These are phyloP conservation scores for Cryptocephalus primarius DNA, from an alignment of 2,888 invertebrate genomes.

Conservation along the genomic window DNA sequence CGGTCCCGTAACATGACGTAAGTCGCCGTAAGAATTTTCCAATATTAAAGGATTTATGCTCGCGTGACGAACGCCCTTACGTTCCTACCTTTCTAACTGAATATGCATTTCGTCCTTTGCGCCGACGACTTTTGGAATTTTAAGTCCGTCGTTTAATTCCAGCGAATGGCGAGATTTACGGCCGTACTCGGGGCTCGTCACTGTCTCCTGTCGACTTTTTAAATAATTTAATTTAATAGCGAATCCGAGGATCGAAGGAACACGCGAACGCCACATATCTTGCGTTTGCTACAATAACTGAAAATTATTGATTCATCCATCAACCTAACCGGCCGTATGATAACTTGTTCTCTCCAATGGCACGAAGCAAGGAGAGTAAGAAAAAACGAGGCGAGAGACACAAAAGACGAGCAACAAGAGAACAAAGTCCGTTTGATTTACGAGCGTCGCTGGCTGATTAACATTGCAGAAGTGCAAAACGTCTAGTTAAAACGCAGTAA, in stretches of 20 bases:
- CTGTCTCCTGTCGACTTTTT: slow-evolving; percentile 12
- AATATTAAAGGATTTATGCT: slow-evolving; percentile 24
- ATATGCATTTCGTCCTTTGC: slow-evolving; percentile 21
- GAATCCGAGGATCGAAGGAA: no score
- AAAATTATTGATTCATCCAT: no score
- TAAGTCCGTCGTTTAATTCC: slow-evolving; percentile 23
- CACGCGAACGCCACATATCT: no score
- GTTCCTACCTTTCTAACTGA: slow-evolving; percentile 12
- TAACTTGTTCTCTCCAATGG: no score
- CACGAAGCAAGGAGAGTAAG: no score
- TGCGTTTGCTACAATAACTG: no score
- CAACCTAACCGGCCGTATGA: no score
- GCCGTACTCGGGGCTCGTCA: slow-evolving; percentile 25
- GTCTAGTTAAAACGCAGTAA: slow-evolving; percentile 7
- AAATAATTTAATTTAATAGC: slow-evolving; percentile 16
- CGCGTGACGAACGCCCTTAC: slow-evolving; percentile 16
- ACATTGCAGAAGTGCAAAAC: slow-evolving; percentile 18
- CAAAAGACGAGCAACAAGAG: background rate
- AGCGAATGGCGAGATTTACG: slow-evolving; percentile 28
- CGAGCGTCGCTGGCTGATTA: slow-evolving; percentile 13
- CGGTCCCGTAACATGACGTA: slow-evolving; percentile 15
- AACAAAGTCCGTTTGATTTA: background rate
- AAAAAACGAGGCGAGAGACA: no score
- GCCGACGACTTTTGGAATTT: slow-evolving; percentile 20
- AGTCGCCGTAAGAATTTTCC: slow-evolving; percentile 17